Percentiles rank a stretch among this genome's conserved stretches.
These are phyloP conservation scores for Phenganax subtilis DNA, from an alignment of 92 coral and sea anemone species.

Conservation along the genomic window DNA sequence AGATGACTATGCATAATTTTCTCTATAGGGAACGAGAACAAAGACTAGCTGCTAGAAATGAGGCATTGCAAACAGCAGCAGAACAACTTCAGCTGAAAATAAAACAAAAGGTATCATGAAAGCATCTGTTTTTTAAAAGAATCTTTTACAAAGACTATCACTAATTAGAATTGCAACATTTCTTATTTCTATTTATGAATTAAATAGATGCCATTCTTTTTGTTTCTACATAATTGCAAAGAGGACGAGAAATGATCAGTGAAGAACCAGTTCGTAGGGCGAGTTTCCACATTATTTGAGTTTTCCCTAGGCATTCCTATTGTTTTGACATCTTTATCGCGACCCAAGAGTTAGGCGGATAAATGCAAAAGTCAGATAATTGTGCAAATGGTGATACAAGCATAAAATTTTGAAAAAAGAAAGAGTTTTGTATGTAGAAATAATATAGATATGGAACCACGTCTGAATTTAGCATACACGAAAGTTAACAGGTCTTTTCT, in stretches of 20 bases:
- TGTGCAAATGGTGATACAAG: slow-evolving; percentile 17
- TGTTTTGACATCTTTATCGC: too few relatives aligned
- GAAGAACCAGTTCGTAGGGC: too few relatives aligned
- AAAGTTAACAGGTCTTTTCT: slow-evolving; percentile 1
- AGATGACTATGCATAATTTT: neutral
- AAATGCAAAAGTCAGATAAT: neutral
- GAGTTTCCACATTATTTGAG: too few relatives aligned
- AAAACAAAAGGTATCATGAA: slow-evolving; percentile 73
- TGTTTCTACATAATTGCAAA: too few relatives aligned
- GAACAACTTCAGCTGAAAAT: slow-evolving; percentile 91
- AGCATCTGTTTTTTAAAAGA: neutral
- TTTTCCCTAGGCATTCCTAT: too few relatives aligned
- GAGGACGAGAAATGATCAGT: too few relatives aligned
- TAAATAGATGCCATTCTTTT: too few relatives aligned
- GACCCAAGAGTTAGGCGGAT: neutral
- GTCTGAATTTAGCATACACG: neutral
- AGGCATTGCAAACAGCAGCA: slow-evolving; percentile 83
- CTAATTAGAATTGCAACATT: neutral
- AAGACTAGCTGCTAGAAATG: slow-evolving; percentile 95
- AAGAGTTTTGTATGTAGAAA: neutral
- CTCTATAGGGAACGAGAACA: slow-evolving; percentile 72
- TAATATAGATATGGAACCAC: slow-evolving; percentile 7
- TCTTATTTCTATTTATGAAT: neutral
- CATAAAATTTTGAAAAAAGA: neutral
- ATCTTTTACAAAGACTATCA: neutral